A percentile compares a stretch with the other conserved stretches of the same genome.
These are phyloP conservation scores for Peribatodes rhomboidaria DNA, from an alignment of 2,888 invertebrate genomes.

Conservation along the genomic window DNA sequence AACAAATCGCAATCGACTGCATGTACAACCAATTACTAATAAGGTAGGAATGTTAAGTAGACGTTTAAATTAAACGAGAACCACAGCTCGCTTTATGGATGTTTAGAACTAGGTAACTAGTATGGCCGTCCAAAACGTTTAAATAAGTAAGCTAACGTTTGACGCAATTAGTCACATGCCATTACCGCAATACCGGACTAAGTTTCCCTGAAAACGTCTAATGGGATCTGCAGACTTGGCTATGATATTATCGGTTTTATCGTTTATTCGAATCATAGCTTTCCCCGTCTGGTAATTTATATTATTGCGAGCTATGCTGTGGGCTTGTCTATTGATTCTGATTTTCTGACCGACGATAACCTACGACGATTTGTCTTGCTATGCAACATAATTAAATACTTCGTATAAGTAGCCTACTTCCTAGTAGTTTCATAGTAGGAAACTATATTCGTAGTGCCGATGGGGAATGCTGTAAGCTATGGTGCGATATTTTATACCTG, in stretches of 20 bases:
- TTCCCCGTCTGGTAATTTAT: background rate
- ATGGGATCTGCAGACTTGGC: background rate
- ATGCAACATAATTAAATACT: too few relatives aligned
- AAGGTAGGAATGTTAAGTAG: background rate
- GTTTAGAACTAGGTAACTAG: background rate
- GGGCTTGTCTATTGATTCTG: too few relatives aligned
- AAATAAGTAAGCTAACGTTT: background rate
- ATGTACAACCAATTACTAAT: background rate
- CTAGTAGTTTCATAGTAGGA: too few relatives aligned
- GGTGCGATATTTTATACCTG: background rate
- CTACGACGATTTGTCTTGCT: too few relatives aligned
- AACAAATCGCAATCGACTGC: too few relatives aligned
- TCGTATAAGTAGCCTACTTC: too few relatives aligned
- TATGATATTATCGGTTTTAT: background rate
- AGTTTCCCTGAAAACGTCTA: slow-evolving; percentile 19
- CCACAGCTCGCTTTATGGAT: background rate
- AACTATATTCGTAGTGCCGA: background rate
- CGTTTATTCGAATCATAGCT: background rate
- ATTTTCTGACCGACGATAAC: too few relatives aligned
- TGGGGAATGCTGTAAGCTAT: background rate
- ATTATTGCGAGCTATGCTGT: background rate
- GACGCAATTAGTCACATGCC: slow-evolving; percentile 16
- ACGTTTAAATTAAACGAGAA: background rate
- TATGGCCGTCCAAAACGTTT: background rate
- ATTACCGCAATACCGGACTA: slow-evolving; percentile 16